These are phyloP conservation scores for Helicoverpa assulta DNA, from an alignment of 2,888 invertebrate species.

Conservation along the genomic window DNA sequence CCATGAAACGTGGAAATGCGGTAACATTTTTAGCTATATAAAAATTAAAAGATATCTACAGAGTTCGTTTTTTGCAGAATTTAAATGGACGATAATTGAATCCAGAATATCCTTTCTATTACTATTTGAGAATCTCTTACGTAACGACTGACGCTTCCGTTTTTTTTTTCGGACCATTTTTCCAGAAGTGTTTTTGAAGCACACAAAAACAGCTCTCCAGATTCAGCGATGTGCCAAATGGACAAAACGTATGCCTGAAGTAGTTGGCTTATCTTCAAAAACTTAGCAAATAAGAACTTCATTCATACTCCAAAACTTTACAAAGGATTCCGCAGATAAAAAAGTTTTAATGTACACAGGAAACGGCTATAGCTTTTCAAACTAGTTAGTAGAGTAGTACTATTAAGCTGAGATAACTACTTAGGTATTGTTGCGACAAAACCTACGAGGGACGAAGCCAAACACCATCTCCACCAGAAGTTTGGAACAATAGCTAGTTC, in stretches of 20 bases:
- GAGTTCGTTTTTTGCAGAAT: background rate
- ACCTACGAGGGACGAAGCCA: background rate
- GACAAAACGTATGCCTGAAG: conserved; percentile 52
- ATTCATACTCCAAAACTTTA: conserved; percentile 56
- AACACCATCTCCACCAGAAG: background rate
- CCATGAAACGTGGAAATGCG: conserved; percentile 51
- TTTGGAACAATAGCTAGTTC: background rate
- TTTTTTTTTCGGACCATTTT: conserved; percentile 7
- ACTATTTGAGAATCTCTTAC: background rate
- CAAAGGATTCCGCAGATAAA: conserved; percentile 61
- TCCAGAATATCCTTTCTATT: background rate
- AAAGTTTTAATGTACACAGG: conserved; percentile 68
- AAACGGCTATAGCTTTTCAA: conserved; percentile 63
- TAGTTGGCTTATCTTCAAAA: conserved; percentile 63
- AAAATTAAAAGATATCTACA: conserved; percentile 17
- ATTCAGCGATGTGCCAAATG: conserved; percentile 36
- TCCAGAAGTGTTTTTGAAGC: conserved; percentile 2
- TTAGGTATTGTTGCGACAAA: conserved; percentile 7
- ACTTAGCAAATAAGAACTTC: conserved; percentile 59
- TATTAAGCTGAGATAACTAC: conserved; percentile 39
- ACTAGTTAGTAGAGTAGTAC: conserved; percentile 50
- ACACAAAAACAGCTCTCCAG: conserved; percentile 18
- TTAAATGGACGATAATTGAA: background rate
- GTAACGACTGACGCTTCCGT: background rate
- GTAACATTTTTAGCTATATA: conserved; percentile 33